phyloP scores from a whole-genome alignment of 2,888 invertebrate genomes.

The Pyrochroa serraticornis region DNA sequence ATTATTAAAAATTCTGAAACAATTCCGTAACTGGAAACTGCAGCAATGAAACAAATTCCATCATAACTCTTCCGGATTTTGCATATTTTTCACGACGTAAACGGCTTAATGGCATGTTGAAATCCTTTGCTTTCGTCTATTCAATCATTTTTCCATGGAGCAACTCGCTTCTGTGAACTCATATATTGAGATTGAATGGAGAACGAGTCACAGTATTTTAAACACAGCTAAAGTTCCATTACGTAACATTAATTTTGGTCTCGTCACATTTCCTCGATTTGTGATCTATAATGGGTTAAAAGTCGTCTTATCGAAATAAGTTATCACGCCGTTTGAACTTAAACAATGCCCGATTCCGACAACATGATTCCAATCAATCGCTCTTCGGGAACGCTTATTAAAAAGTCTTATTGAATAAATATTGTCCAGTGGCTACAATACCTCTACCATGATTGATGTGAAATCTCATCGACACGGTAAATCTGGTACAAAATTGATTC shows the following conservation, averaged over 20 bases:
- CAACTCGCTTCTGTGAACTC: constrained; percentile 12
- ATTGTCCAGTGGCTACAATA: too few relatives aligned
- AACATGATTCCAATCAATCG: too few relatives aligned
- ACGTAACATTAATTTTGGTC: constrained; percentile 13
- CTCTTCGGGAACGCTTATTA: too few relatives aligned
- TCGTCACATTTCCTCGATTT: background rate
- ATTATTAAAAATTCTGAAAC: constrained; percentile 12
- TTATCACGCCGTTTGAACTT: too few relatives aligned
- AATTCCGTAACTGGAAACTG: constrained; percentile 8
- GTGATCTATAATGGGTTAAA: too few relatives aligned
- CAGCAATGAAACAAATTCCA: constrained; percentile 22
- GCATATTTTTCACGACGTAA: constrained; percentile 26
- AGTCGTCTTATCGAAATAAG: too few relatives aligned
- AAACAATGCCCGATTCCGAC: too few relatives aligned
- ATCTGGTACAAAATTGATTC: too few relatives aligned
- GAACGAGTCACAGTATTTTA: constrained; percentile 9
- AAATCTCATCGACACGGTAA: too few relatives aligned
- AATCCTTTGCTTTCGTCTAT: constrained; percentile 27
- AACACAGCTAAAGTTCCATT: constrained; percentile 18
- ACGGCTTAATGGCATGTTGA: constrained; percentile 28
- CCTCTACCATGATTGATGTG: too few relatives aligned
- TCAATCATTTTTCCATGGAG: constrained; percentile 28
- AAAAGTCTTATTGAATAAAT: too few relatives aligned
- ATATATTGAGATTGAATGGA: constrained; percentile 11
- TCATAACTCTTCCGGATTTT: constrained; percentile 24